Percentiles rank a stretch among this genome's conserved stretches.
Evolutionary conservation across 2,797 vertebrate genomes (phyloP).

Genomic region (Coreius guichenoti): DNA sequence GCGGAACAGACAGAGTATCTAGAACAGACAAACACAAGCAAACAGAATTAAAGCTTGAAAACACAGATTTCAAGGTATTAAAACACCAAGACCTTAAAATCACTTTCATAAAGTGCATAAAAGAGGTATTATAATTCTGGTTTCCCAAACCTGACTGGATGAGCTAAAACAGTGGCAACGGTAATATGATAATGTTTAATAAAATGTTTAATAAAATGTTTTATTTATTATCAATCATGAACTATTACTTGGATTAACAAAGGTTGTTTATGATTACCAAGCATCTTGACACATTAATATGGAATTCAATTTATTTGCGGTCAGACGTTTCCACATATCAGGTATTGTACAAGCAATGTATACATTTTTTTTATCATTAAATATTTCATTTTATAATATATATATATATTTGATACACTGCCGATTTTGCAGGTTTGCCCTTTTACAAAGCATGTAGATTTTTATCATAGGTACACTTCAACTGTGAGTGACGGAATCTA

Average conservation of each 20-base stretch:
- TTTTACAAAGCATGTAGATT: too few species aligned
- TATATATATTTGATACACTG: too few species aligned
- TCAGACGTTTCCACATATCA: too few species aligned
- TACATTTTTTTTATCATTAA: too few species aligned
- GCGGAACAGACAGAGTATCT: conserved; percentile 98
- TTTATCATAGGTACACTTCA: too few species aligned
- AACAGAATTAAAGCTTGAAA: conserved; percentile 14
- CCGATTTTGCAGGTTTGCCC: too few species aligned
- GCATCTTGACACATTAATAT: background rate
- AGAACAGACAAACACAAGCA: conserved; percentile 35
- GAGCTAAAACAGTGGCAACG: background rate
- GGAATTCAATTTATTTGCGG: background rate
- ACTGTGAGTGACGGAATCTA: too few species aligned
- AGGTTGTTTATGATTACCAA: background rate
- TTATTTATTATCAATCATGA: background rate
- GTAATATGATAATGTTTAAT: background rate
- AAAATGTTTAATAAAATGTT: background rate
- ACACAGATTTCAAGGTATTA: background rate
- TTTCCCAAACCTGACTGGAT: background rate
- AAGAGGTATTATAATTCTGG: background rate
- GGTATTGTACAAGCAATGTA: background rate
- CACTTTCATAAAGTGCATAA: background rate
- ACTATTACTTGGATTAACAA: background rate
- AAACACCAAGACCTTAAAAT: background rate
- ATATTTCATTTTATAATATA: too few species aligned